A percentile compares a stretch with the other conserved stretches of the same genome.
Evolutionary conservation across 2,888 invertebrate species (phyloP).

Genomic region (Podabrus alpinus): DNA sequence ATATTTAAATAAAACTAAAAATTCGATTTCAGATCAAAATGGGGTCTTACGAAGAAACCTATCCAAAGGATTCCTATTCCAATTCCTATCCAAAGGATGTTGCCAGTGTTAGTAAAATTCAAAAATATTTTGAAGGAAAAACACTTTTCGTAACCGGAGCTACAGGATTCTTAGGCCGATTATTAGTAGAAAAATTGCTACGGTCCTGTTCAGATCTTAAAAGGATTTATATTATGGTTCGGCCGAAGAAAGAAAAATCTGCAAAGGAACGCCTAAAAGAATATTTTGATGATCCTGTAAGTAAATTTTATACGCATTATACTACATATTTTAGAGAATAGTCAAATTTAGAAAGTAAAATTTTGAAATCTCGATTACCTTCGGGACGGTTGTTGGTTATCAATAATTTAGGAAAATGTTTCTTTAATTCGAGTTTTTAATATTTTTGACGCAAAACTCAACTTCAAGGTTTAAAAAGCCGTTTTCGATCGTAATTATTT

Average conservation of each 20-base stretch:
- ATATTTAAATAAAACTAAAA: neutral
- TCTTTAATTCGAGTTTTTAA: too few species aligned
- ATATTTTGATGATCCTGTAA: conserved; percentile 64
- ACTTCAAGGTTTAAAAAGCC: too few species aligned
- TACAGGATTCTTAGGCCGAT: conserved; percentile 60
- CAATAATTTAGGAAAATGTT: too few species aligned
- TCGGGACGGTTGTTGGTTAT: too few species aligned
- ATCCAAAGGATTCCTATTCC: too few species aligned
- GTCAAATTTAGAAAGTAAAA: neutral
- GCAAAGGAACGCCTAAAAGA: conserved; percentile 54
- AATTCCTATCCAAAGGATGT: too few species aligned
- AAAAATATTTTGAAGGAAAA: conserved; percentile 43
- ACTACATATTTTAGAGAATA: too few species aligned
- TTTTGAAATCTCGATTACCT: neutral
- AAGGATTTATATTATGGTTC: conserved; percentile 41
- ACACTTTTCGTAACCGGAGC: conserved; percentile 74
- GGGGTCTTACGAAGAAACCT: neutral
- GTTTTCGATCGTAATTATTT: too few species aligned
- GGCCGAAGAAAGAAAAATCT: conserved; percentile 45
- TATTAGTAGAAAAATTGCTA: conserved; percentile 44
- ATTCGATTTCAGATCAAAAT: neutral
- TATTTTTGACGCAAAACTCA: too few species aligned
- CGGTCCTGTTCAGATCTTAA: conserved; percentile 46
- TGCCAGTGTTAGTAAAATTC: neutral
- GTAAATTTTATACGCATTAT: conserved; percentile 38